phyloP scores from a whole-genome alignment of 2,113 vertebrate genomes.

The Platichthys stellatus region DNA sequence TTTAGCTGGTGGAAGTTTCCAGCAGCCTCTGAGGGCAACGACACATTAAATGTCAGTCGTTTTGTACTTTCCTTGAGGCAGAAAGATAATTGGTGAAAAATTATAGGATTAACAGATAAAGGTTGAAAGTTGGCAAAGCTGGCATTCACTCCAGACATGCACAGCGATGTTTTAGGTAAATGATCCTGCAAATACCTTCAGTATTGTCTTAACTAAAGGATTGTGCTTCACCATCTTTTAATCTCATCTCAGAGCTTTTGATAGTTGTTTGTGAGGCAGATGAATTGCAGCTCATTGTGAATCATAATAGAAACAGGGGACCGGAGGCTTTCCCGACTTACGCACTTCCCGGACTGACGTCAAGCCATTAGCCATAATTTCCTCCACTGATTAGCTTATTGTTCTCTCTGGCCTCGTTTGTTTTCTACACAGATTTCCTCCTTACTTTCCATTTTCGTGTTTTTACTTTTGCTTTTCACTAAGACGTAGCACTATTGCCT shows the following conservation, averaged over 20 bases:
- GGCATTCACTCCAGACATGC: slow-evolving; percentile 20
- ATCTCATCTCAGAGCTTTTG: neutral
- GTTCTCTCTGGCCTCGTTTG: slow-evolving; percentile 56
- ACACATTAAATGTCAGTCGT: slow-evolving; percentile 11
- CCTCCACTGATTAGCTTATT: slow-evolving; percentile 76
- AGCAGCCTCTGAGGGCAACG: neutral
- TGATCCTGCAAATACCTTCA: slow-evolving; percentile 21
- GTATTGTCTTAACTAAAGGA: neutral
- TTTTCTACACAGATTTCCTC: slow-evolving; percentile 49
- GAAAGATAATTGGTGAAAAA: slow-evolving; percentile 51
- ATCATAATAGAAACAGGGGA: slow-evolving; percentile 58
- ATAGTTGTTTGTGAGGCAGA: slow-evolving; percentile 36
- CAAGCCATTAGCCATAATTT: slow-evolving; percentile 71
- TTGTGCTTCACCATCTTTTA: no score
- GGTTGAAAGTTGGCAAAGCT: slow-evolving; percentile 42
- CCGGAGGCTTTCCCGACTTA: slow-evolving; percentile 66
- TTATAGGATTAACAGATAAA: slow-evolving; percentile 14
- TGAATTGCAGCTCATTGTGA: slow-evolving; percentile 61
- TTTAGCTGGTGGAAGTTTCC: slow-evolving; percentile 5
- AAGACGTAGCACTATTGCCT: slow-evolving; percentile 1
- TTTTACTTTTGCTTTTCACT: slow-evolving; percentile 19
- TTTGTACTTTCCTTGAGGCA: slow-evolving; percentile 40
- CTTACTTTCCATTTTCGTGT: slow-evolving; percentile 44
- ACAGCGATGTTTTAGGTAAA: slow-evolving; percentile 22
- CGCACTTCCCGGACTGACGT: slow-evolving; percentile 72